Evolutionary conservation across 2,888 invertebrate genomes (phyloP).

Genomic region (Thecophora atra): DNA sequence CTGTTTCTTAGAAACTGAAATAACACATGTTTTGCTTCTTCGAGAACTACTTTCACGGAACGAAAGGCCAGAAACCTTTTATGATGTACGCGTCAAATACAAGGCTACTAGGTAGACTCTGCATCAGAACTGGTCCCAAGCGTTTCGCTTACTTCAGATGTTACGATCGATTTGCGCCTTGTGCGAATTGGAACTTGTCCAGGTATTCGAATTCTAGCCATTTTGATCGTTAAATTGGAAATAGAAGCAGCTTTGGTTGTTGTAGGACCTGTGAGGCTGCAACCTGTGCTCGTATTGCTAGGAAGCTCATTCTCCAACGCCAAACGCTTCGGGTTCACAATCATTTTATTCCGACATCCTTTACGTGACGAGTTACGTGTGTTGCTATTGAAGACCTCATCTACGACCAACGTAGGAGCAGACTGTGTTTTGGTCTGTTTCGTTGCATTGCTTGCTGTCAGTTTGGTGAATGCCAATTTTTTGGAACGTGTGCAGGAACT

Average conservation of each 20-base stretch:
- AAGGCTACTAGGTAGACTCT: not conserved
- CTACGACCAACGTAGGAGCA: not conserved
- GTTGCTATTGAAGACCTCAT: not conserved
- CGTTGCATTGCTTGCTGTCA: not conserved
- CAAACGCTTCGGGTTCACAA: conserved; percentile 57
- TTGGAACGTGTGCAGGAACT: not conserved
- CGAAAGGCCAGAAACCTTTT: too few relatives aligned
- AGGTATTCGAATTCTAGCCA: not conserved
- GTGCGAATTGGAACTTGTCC: conserved; percentile 30
- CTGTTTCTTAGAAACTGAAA: too few relatives aligned
- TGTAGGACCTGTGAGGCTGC: conserved; percentile 38
- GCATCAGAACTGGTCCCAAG: conserved; percentile 10
- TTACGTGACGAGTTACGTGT: conserved; percentile 54
- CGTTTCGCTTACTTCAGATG: not conserved
- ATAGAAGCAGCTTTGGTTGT: conserved; percentile 36
- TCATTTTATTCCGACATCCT: conserved; percentile 47
- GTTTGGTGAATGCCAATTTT: not conserved
- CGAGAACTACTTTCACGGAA: too few relatives aligned
- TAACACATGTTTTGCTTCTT: too few relatives aligned
- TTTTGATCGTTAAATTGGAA: conserved; percentile 34
- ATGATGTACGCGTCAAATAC: too few relatives aligned
- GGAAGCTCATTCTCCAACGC: conserved; percentile 60
- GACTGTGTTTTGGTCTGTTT: not conserved
- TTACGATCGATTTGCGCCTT: not conserved
- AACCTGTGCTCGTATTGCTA: conserved; percentile 30